phyloP scores from a whole-genome alignment of 2,113 vertebrate genomes.

The Xiphophorus hellerii region DNA sequence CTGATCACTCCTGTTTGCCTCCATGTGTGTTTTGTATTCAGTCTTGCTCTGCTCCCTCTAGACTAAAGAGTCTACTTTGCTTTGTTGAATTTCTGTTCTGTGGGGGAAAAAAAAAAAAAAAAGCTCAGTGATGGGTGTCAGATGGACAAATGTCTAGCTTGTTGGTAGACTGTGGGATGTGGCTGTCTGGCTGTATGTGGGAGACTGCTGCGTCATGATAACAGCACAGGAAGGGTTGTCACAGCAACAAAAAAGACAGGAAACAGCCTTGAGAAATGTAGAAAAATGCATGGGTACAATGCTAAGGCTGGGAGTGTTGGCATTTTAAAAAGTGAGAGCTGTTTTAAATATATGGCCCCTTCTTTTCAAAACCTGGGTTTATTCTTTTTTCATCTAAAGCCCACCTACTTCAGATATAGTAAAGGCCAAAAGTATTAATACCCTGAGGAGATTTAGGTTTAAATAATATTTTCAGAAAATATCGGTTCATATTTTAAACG shows the following conservation, averaged over 20 bases:
- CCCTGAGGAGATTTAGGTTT: neutral
- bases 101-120: neutral
- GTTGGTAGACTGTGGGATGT: constrained; percentile 17
- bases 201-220: constrained; percentile 44
- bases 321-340: neutral
- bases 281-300: constrained; percentile 24
- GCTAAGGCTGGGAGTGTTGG: neutral
- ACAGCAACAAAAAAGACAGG: constrained; percentile 45
- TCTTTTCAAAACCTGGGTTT: neutral
- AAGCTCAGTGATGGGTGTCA: constrained; percentile 9
- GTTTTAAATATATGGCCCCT: neutral
- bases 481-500: neutral
- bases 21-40: constrained; percentile 14
- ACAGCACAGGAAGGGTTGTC: constrained; percentile 56
- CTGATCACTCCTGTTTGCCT: constrained; percentile 41
- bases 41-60: constrained; percentile 10
- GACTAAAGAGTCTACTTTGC: constrained; percentile 5
- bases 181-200: constrained; percentile 12
- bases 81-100: constrained; percentile 18
- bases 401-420: no score
- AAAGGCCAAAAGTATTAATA: neutral
- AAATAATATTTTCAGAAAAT: neutral
- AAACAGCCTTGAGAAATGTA: constrained; percentile 40
- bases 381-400: neutral
- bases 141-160: constrained; percentile 15